Conservation (phyloP, 2,113 vertebrate genomes). For the Tonatia bakeri region DNA sequence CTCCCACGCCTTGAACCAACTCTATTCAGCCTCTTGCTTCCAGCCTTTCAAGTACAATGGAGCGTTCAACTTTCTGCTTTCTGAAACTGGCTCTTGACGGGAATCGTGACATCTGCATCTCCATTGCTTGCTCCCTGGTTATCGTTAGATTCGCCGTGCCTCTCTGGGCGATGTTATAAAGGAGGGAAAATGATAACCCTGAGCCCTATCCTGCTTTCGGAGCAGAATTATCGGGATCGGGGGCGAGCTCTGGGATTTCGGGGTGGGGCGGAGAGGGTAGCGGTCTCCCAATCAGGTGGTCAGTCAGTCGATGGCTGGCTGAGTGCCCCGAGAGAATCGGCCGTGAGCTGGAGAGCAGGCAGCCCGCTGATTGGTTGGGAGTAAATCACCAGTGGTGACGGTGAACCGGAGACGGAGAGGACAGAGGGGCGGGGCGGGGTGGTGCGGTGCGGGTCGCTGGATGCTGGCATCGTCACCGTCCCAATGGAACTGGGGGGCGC, state of each 20-base stretch:
- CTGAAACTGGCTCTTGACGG: background rate
- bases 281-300: background rate
- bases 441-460: background rate
- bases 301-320: background rate
- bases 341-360: background rate
- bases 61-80: background rate
- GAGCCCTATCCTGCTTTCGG: background rate
- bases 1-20: background rate
- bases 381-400: slow-evolving; percentile 52
- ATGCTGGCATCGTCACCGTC: background rate
- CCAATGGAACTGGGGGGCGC: background rate
- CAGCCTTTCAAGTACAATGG: background rate
- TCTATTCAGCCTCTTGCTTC: background rate
- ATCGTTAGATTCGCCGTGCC: background rate
- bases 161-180: background rate
- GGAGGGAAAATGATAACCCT: background rate
- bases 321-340: background rate
- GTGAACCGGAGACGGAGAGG: background rate
- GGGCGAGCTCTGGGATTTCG: too few species aligned
- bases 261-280: background rate
- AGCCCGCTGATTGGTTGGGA: slow-evolving; percentile 45
- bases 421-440: background rate
- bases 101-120: background rate
- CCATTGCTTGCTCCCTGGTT: background rate
- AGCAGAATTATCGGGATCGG: background rate